A percentile compares a stretch with the other conserved stretches of the same genome.
Conservation (phyloP, 2,888 invertebrate genomes). For the Idaea straminata region DNA sequence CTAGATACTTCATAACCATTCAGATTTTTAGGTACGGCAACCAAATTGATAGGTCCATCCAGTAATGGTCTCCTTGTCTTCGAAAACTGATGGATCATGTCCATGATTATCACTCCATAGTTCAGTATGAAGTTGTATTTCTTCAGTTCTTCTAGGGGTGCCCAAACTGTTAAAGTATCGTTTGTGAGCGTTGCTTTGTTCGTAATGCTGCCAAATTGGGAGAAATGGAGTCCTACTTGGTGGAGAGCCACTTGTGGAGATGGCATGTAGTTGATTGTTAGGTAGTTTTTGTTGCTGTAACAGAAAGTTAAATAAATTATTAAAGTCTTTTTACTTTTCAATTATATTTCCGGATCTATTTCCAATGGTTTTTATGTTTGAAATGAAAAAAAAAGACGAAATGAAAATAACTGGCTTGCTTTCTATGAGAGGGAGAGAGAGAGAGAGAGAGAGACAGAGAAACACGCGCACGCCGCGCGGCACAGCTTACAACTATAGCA, state of each 20-base stretch:
- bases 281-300: constrained; percentile 48
- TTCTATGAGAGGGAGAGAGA: no score
- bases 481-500: no score
- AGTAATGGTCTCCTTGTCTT: constrained; percentile 47
- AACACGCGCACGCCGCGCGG: no score
- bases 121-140: constrained; percentile 54
- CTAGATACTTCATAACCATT: constrained; percentile 64
- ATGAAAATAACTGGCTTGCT: no score
- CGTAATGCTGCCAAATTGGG: constrained; percentile 44
- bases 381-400: no score
- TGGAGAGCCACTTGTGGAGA: constrained; percentile 65
- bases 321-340: neutral
- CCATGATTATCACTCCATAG: constrained; percentile 56
- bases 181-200: constrained; percentile 40
- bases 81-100: constrained; percentile 57
- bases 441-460: no score
- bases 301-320: constrained; percentile 1
- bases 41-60: constrained; percentile 63
- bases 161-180: constrained; percentile 62
- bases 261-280: constrained; percentile 54
- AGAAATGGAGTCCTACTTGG: constrained; percentile 67
- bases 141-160: constrained; percentile 43
- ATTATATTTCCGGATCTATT: no score
- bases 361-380: no score
- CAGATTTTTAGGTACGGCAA: constrained; percentile 55